These are phyloP conservation scores for Meteorus colon DNA, from an alignment of 2,888 invertebrate genomes.

Conservation along the genomic window DNA sequence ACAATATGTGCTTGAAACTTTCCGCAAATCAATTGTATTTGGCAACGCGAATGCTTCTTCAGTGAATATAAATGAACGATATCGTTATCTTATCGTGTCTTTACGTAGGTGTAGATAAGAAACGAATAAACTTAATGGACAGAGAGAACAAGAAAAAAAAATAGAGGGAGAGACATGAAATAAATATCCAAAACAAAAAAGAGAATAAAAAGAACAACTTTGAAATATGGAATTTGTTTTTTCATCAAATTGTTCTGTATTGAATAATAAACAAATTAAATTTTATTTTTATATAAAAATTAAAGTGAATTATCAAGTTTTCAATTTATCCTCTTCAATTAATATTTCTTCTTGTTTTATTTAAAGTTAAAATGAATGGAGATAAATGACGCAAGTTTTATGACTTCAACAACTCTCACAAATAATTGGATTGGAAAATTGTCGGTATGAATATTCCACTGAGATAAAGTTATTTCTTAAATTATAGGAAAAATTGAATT, in stretches of 20 bases:
- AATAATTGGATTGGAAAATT: too few species aligned
- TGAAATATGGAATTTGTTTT: too few species aligned
- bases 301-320: too few species aligned
- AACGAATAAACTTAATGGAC: slow-evolving; percentile 4
- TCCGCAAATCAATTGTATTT: slow-evolving; percentile 42
- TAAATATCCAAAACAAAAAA: slow-evolving; percentile 1
- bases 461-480: neutral
- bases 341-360: too few species aligned
- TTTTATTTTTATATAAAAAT: too few species aligned
- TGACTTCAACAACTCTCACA: neutral
- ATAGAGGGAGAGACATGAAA: neutral
- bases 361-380: neutral
- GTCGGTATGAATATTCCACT: neutral
- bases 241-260: too few species aligned
- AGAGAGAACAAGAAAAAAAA: neutral
- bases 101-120: slow-evolving; percentile 46
- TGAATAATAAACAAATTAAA: too few species aligned
- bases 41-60: slow-evolving; percentile 48
- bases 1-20: neutral
- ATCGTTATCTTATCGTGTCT: slow-evolving; percentile 59
- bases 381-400: neutral
- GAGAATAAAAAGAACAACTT: neutral
- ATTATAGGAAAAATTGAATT: neutral
- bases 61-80: slow-evolving; percentile 51
- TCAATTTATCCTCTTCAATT: too few species aligned